Percentiles rank a stretch among this genome's conserved stretches.
These are phyloP conservation scores for Amphiura filiformis DNA, from an alignment of 35 echinoderm and acorn worm genomes.

Conservation along the genomic window DNA sequence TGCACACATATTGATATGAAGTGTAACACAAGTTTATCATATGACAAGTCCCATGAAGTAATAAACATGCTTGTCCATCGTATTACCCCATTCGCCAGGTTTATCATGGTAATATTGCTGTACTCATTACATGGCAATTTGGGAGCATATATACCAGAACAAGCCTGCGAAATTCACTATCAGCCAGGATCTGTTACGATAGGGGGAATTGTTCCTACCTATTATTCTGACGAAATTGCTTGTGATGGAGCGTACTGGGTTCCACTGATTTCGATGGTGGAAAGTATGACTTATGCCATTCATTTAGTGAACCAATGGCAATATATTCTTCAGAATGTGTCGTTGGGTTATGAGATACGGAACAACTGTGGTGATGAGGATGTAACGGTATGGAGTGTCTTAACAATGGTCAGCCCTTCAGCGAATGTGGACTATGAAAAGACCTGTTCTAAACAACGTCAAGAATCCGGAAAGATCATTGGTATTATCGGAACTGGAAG, in stretches of 20 bases:
- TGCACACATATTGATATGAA: too few species aligned
- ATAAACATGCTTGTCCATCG: too few species aligned
- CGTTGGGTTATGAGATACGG: conserved; percentile 27
- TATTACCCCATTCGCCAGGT: too few species aligned
- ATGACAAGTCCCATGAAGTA: too few species aligned
- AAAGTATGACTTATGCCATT: conserved; percentile 36
- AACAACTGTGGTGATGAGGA: conserved; percentile 31
- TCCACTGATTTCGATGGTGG: background rate
- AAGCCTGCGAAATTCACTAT: background rate
- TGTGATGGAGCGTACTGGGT: background rate
- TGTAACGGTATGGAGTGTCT: background rate
- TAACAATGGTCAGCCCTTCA: background rate
- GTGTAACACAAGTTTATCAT: too few species aligned
- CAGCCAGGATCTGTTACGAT: background rate
- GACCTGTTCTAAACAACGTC: background rate
- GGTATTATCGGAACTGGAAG: background rate
- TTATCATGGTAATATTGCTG: too few species aligned
- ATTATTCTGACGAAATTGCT: background rate
- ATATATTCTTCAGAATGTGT: conserved; percentile 21
- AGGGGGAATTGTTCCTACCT: conserved; percentile 3
- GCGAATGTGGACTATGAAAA: background rate
- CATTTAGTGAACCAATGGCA: conserved; percentile 27
- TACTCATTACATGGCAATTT: background rate
- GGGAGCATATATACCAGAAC: background rate
- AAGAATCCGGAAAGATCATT: background rate